These are phyloP conservation scores for Ispidina picta DNA, from an alignment of 2,797 vertebrate genomes.

Conservation along the genomic window DNA sequence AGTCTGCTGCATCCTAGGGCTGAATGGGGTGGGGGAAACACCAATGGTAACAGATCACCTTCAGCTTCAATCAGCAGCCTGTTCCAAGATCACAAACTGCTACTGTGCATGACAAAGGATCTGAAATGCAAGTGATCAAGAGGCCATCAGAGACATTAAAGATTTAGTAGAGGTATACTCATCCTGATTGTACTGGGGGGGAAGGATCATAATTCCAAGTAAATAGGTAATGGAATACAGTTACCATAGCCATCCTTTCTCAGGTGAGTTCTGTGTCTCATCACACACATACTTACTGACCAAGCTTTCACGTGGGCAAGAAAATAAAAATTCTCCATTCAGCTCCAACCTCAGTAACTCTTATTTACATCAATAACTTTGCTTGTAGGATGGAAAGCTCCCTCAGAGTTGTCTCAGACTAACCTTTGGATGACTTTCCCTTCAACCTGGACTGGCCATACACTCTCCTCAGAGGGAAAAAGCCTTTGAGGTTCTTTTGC, in stretches of 20 bases:
- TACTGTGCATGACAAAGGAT: background rate
- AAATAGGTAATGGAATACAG: background rate
- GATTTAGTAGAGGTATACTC: constrained; percentile 36
- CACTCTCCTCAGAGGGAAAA: background rate
- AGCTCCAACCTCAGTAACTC: background rate
- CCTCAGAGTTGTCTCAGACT: background rate
- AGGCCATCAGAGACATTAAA: constrained; percentile 52
- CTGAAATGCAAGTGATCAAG: constrained; percentile 34
- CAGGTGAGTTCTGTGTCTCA: background rate
- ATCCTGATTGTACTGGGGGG: background rate
- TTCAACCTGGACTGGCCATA: background rate
- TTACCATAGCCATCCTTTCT: background rate
- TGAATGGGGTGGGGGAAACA: background rate
- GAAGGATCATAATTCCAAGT: background rate
- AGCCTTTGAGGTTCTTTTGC: background rate
- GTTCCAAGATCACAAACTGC: background rate
- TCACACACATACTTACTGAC: background rate
- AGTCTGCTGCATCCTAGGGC: background rate
- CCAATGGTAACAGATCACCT: background rate
- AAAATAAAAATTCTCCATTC: background rate
- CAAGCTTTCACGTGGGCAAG: background rate
- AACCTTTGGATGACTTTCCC: background rate
- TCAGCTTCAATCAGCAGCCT: constrained; percentile 14
- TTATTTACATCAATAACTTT: background rate
- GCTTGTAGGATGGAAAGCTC: background rate